Evolutionary conservation across 2,113 vertebrate species (phyloP).

Genomic region (Xiphophorus maculatus): DNA sequence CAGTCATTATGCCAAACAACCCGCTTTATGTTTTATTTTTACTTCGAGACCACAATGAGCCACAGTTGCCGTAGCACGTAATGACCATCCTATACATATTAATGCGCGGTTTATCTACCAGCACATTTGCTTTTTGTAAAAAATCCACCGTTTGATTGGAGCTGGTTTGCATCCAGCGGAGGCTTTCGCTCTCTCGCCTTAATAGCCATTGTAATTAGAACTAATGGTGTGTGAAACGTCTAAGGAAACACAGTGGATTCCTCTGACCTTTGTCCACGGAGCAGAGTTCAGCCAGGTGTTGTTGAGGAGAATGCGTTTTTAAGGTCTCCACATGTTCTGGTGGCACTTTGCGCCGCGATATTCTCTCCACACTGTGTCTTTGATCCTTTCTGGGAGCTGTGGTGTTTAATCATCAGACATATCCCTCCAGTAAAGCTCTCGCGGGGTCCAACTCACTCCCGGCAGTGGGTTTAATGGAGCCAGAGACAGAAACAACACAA

Average conservation of each 20-base stretch:
- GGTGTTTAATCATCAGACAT: conserved; percentile 11
- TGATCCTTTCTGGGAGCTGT: conserved; percentile 26
- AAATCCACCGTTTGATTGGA: conserved; percentile 34
- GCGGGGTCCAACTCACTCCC: conserved; percentile 13
- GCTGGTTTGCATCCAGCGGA: conserved; percentile 42
- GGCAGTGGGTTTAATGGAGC: conserved; percentile 13
- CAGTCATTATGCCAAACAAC: neutral
- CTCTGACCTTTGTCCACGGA: conserved; percentile 23
- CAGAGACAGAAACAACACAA: neutral
- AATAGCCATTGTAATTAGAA: conserved; percentile 53
- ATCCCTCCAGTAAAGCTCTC: conserved; percentile 22
- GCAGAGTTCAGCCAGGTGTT: conserved; percentile 52
- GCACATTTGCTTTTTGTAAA: neutral
- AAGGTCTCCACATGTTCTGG: neutral
- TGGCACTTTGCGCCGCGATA: neutral
- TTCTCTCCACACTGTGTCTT: conserved; percentile 5
- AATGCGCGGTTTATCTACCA: neutral
- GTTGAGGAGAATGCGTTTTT: conserved; percentile 7
- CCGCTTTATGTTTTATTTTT: neutral
- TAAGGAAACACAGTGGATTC: conserved; percentile 49
- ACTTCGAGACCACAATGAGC: conserved; percentile 1
- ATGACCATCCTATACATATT: neutral
- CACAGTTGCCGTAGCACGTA: neutral
- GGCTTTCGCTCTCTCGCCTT: conserved; percentile 30
- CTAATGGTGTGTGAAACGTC: conserved; percentile 60